A percentile compares a stretch with the other conserved stretches of the same genome.
These are phyloP conservation scores for Spodoptera frugiperda DNA, from an alignment of 1,140 invertebrate genomes.

Conservation along the genomic window DNA sequence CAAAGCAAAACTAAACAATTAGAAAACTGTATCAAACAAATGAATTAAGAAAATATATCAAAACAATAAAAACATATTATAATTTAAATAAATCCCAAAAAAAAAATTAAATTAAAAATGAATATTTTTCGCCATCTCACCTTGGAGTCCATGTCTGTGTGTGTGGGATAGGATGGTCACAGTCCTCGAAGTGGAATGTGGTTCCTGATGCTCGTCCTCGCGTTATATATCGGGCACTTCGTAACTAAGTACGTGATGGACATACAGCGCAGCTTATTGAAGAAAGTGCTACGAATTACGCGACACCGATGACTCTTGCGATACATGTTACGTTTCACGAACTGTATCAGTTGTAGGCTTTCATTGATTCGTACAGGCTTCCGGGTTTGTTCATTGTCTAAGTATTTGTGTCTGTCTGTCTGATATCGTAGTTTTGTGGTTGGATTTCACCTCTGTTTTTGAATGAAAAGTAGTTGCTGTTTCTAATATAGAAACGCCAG, in stretches of 20 bases:
- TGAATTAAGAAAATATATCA: too few species aligned
- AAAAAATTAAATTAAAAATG: not conserved
- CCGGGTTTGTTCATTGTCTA: slow-evolving; percentile 23
- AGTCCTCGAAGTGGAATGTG: slow-evolving; percentile 76
- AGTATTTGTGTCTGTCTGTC: not conserved
- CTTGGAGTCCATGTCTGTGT: slow-evolving; percentile 81
- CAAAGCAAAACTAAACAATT: too few species aligned
- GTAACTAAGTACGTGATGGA: slow-evolving; percentile 79
- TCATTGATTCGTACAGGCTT: slow-evolving; percentile 40
- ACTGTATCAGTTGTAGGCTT: slow-evolving; percentile 57
- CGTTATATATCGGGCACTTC: slow-evolving; percentile 79
- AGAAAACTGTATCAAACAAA: too few species aligned
- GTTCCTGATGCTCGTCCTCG: slow-evolving; percentile 56
- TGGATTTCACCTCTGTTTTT: too few species aligned
- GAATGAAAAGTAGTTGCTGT: too few species aligned
- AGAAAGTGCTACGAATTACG: slow-evolving; percentile 77
- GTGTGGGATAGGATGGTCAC: slow-evolving; percentile 72
- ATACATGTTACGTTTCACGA: slow-evolving; percentile 68
- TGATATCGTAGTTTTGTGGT: too few species aligned
- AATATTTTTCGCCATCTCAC: slow-evolving; percentile 38
- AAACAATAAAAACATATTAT: too few species aligned
- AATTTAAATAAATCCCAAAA: not conserved
- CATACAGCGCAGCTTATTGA: slow-evolving; percentile 78
- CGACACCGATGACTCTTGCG: slow-evolving; percentile 60
- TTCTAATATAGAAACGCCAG: too few species aligned